Base-by-base conservation (phyloP, 2,113 vertebrate genomes). In the Miniopterus natalensis region DNA sequence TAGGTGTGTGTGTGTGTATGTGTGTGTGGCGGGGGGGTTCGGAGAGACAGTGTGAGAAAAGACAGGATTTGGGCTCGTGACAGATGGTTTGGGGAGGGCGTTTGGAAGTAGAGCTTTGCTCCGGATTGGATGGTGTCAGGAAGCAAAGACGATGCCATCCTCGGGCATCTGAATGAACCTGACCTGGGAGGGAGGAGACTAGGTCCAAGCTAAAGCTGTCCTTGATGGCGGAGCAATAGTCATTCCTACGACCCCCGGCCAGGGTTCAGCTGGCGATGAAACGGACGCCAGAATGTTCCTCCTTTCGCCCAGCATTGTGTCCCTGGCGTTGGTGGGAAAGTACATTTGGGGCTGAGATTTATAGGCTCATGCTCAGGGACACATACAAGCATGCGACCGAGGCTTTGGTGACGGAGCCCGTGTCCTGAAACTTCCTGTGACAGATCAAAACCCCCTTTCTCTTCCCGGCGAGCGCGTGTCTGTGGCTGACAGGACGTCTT, bases 281-380 rank as follows among this genome's bases (percentile, higher is more conserved):
- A 92, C n/a, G 15, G 17, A 40, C 10, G 2, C 9, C 47, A 31
- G 74, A 53, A 65, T 49, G 8, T 47, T 25, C 31, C 90, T 47
- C 18, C 23, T 49, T 78, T 74, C 18, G 8, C n/a, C 57, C 90
- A 79, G 2, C 4, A 20, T 20, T 1, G 4, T 25, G 27, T 71
- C 27, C 71, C 84, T 84, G 29, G 12, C 12, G 1, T 29, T 84
- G 70, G 63, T 4, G 57, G 7, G 15, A 47, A 84, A 57, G 85
- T 65, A 47, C 5, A 36, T n/a, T 55, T 15, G 1, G 80, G 51
- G 42, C 20, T 18, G 6, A 81, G 17, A 53, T 74, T 70, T 79
- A 5, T 68, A 59, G 0, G 5, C 8, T 0, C 61, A 25, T 6
- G 9, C 8, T 74, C 61, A 2, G 1, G 5, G 5, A 57, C 36